These are phyloP conservation scores for Tonatia bakeri DNA, from an alignment of 2,113 vertebrate species.

Conservation along the genomic window DNA sequence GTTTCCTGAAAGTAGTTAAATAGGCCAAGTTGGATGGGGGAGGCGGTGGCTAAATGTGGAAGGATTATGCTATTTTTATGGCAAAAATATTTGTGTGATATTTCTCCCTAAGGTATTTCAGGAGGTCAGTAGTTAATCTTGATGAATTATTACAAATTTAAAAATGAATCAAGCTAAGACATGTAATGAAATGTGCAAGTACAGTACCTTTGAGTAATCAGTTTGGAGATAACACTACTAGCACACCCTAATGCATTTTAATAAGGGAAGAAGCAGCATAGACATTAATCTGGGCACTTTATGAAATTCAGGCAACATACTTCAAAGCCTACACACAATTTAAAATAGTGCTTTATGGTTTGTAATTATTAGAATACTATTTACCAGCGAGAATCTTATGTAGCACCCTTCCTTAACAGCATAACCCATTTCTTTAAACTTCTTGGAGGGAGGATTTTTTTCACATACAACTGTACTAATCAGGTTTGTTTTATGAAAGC, in stretches of 20 bases:
- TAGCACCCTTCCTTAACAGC: slow-evolving; percentile 41
- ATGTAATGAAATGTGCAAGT: slow-evolving; percentile 40
- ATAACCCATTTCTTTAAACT: slow-evolving; percentile 65
- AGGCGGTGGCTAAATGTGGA: neutral
- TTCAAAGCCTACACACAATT: slow-evolving; percentile 65
- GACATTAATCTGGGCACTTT: slow-evolving; percentile 69
- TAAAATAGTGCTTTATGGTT: slow-evolving; percentile 62
- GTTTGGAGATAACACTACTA: slow-evolving; percentile 58
- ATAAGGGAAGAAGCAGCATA: slow-evolving; percentile 37
- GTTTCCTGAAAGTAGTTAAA: slow-evolving; percentile 67
- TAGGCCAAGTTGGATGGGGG: neutral
- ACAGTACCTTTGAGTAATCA: neutral
- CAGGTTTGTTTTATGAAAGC: slow-evolving; percentile 67
- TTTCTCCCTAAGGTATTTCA: slow-evolving; percentile 50
- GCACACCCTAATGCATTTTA: slow-evolving; percentile 42
- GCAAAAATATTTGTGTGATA: neutral
- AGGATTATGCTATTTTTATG: neutral
- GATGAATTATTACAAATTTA: slow-evolving; percentile 43
- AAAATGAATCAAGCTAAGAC: slow-evolving; percentile 41
- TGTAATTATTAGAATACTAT: slow-evolving; percentile 67
- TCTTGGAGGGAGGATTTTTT: slow-evolving; percentile 29
- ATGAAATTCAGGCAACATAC: slow-evolving; percentile 65
- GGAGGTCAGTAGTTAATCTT: slow-evolving; percentile 43
- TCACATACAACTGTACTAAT: slow-evolving; percentile 69
- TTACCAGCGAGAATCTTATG: slow-evolving; percentile 52